Percentiles rank a stretch among this genome's conserved stretches.
Conservation (phyloP, 2,113 vertebrate genomes). For the Siphamia tubifer region DNA sequence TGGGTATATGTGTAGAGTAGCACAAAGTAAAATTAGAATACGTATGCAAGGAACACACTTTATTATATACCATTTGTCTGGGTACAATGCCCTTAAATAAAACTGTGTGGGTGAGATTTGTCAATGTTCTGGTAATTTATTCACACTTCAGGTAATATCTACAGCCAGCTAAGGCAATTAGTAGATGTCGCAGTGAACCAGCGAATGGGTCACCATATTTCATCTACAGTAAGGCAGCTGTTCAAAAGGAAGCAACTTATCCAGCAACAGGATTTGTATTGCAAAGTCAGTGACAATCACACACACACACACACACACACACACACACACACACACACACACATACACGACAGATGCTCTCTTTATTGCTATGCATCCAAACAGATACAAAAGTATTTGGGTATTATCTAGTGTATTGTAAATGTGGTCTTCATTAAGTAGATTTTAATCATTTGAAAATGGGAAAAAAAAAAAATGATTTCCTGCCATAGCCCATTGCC, state of each 20-base stretch:
- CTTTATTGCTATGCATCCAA: conserved; percentile 1
- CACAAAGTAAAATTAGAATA: not conserved
- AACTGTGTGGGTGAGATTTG: conserved; percentile 9
- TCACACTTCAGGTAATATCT: conserved; percentile 15
- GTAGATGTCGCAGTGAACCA: conserved; percentile 5
- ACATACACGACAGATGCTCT: too few species aligned
- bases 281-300: not conserved
- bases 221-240: not conserved
- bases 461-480: conserved; percentile 31
- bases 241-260: conserved; percentile 2
- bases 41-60: not conserved
- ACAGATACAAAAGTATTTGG: not conserved
- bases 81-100: not conserved
- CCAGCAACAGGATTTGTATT: not conserved
- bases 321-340: too few species aligned
- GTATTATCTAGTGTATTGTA: conserved; percentile 5
- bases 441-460: conserved; percentile 25
- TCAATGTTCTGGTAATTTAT: conserved; percentile 1
- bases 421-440: conserved; percentile 31
- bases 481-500: conserved; percentile 19
- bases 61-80: not conserved
- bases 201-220: not conserved
- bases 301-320: not conserved
- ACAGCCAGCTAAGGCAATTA: conserved; percentile 24
- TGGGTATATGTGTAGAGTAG: not conserved